Evolutionary conservation across 1,140 invertebrate species (phyloP).

Genomic region (Bradysia coprophila): DNA sequence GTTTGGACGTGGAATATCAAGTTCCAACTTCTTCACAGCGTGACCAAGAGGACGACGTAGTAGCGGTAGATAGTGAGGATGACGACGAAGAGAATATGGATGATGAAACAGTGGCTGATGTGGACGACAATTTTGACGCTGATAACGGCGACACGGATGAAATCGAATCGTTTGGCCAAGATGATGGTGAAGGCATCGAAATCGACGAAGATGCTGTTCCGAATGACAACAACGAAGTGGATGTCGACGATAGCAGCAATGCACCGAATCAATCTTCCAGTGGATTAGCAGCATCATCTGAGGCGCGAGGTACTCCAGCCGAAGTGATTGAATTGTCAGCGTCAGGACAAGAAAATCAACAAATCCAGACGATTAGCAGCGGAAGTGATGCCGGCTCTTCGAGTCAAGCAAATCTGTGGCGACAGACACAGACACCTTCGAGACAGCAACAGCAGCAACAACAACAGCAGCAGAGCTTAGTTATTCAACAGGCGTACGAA

Average conservation of each 20-base stretch:
- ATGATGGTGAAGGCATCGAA: slow-evolving; percentile 24
- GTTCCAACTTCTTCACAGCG: slow-evolving; percentile 66
- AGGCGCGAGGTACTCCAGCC: slow-evolving; percentile 3
- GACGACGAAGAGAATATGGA: slow-evolving; percentile 33
- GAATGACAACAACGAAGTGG: slow-evolving; percentile 43
- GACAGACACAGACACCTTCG: slow-evolving; percentile 13
- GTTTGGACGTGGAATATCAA: slow-evolving; percentile 48
- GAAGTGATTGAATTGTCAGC: slow-evolving; percentile 17
- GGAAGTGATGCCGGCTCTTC: slow-evolving; percentile 18
- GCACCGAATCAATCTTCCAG: slow-evolving; percentile 30
- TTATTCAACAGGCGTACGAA: slow-evolving; percentile 29
- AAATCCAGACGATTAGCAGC: slow-evolving; percentile 35
- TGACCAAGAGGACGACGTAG: slow-evolving; percentile 63
- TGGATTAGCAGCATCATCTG: slow-evolving; percentile 6
- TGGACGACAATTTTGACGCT: slow-evolving; percentile 23
- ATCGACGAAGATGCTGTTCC: slow-evolving; percentile 18
- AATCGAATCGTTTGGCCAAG: slow-evolving; percentile 30
- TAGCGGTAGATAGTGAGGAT: slow-evolving; percentile 48
- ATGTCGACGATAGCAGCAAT: slow-evolving; percentile 42
- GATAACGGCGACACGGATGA: slow-evolving; percentile 34
- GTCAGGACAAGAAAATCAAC: slow-evolving; percentile 19
- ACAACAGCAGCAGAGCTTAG: slow-evolving; percentile 7
- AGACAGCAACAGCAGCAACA: slow-evolving; percentile 10
- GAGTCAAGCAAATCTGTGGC: slow-evolving; percentile 10
- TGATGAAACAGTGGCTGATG: slow-evolving; percentile 26